Evolutionary conservation across 1,140 invertebrate genomes (phyloP).

Genomic region (Conopomorpha cramerella): DNA sequence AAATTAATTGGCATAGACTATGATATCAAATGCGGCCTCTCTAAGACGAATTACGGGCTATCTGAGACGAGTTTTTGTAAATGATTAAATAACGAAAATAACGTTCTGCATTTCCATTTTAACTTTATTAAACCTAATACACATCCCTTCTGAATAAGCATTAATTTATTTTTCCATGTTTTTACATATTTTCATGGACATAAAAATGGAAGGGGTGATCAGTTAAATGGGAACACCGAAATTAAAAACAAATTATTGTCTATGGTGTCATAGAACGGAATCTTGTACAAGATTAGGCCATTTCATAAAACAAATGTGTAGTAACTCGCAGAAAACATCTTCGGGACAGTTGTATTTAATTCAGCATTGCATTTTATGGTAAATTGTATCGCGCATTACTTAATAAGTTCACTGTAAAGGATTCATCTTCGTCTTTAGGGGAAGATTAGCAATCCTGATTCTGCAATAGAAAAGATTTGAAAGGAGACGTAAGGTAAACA

Average conservation of each 20-base stretch:
- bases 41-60: too few species aligned
- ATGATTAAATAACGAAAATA: too few species aligned
- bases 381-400: constrained; percentile 54
- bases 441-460: constrained; percentile 58
- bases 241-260: constrained; percentile 55
- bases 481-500: constrained; percentile 61
- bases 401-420: constrained; percentile 45
- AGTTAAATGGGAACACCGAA: too few species aligned
- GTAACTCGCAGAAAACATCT: constrained; percentile 62
- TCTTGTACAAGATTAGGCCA: constrained; percentile 63
- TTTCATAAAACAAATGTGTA: constrained; percentile 63
- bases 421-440: constrained; percentile 47
- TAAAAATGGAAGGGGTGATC: too few species aligned
- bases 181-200: too few species aligned
- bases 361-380: constrained; percentile 59
- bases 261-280: constrained; percentile 61
- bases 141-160: too few species aligned
- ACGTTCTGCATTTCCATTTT: too few species aligned
- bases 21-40: too few species aligned
- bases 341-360: constrained; percentile 60
- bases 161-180: too few species aligned
- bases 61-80: too few species aligned
- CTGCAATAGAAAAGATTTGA: constrained; percentile 59
- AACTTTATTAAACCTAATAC: too few species aligned
- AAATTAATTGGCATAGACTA: too few species aligned